Percentiles rank a stretch among this genome's conserved stretches.
Conservation (phyloP, 2,888 invertebrate genomes). For the Physocephala rufipes region DNA sequence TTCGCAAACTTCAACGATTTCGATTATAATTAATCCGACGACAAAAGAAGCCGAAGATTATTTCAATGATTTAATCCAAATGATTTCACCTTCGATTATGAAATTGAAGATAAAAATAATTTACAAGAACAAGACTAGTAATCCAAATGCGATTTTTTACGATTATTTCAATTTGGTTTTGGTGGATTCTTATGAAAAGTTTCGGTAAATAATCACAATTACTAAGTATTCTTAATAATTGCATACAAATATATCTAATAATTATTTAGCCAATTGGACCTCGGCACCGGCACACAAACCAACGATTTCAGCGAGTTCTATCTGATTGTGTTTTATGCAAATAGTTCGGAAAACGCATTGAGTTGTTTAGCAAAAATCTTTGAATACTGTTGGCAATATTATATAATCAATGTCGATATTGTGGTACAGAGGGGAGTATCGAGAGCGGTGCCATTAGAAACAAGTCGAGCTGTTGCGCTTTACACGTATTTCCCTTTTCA, state of each 20-base stretch:
- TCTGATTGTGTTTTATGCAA: slow-evolving; percentile 31
- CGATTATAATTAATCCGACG: not conserved
- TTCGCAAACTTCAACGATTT: not conserved
- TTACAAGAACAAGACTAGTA: not conserved
- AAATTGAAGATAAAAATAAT: not conserved
- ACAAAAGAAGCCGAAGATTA: not conserved
- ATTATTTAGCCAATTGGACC: slow-evolving; percentile 46
- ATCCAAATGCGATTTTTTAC: not conserved
- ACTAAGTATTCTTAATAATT: slow-evolving; percentile 7
- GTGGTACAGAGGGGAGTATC: not conserved
- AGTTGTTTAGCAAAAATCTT: slow-evolving; percentile 38
- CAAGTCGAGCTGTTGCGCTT: not conserved
- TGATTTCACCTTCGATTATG: not conserved
- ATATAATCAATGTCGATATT: slow-evolving; percentile 39
- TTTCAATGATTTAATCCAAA: not conserved
- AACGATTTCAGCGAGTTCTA: slow-evolving; percentile 55
- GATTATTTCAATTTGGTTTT: slow-evolving; percentile 24
- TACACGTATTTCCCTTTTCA: slow-evolving; percentile 43
- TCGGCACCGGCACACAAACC: slow-evolving; percentile 47
- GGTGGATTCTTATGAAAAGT: slow-evolving; percentile 39
- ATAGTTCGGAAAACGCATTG: not conserved
- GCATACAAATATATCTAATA: not conserved
- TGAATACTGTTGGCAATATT: slow-evolving; percentile 41
- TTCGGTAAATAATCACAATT: slow-evolving; percentile 35
- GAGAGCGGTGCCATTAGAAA: not conserved